Evolutionary conservation across 2,113 vertebrate species (phyloP), one percentile per base, ranked within the genome.

Genomic region (Caranx melampygus): DNA sequence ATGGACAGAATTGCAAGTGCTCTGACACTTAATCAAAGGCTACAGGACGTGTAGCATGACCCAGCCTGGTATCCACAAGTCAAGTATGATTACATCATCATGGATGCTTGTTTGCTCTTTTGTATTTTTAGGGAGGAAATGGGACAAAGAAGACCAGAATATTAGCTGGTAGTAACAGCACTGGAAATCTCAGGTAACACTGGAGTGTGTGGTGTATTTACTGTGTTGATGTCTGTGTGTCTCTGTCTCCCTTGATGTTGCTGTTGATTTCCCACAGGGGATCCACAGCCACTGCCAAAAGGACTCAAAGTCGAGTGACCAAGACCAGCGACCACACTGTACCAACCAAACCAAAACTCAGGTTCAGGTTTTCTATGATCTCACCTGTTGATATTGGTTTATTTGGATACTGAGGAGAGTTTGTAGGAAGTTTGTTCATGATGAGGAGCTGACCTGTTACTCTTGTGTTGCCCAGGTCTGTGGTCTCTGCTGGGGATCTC

Each of bases 401-500:
- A 18, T 45, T 45, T 16, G 14, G 6, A 5, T 2, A 20, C 34
- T 63, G 3, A 44, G 15, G 3, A 5, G 14, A 47, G 21, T 33
- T 47, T 14, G 1, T 65, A 33, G 34, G 9, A 5, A 35, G 15
- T 10, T 4, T 10, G 3, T 66, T 26, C 12, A 49, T 20, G 12
- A 20, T 12, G 44, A 3, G 44, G 13, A 16, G 2, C 3, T 51
- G 49, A 55, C 4, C 9, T 6, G 8, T 20, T 13, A 34, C 20
- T 68, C 1, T 34, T 16, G 3, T 75, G 18, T 9, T 31, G 58
- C 21, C 4, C 83, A 93, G 92, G 82, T 87, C 89, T 0, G 88
- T 92, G 0, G 59, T 88, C 65, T 93, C 92, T 4, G 18, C 87
- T 7, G 91, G 92, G 3, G 89, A 93, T 16, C 64, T 92, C 20